phyloP scores from a whole-genome alignment of 2,888 invertebrate genomes.

The Poecilobothrus nobilitatus region DNA sequence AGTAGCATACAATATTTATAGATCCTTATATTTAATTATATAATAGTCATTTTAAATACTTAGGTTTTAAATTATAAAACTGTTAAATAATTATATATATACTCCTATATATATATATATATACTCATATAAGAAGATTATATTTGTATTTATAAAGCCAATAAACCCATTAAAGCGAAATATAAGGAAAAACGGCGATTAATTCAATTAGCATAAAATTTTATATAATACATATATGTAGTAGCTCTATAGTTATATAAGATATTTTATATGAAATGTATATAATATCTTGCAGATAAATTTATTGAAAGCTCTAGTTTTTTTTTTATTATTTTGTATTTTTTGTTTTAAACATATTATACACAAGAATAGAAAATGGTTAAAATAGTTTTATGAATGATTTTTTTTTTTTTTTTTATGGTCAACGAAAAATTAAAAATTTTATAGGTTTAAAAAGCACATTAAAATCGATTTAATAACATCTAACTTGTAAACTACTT shows the following conservation, averaged over 20 bases:
- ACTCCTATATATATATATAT: too few relatives aligned
- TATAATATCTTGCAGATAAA: background rate
- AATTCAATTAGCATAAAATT: background rate
- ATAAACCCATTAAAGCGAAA: background rate
- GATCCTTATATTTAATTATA: background rate
- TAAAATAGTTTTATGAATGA: too few relatives aligned
- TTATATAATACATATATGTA: background rate
- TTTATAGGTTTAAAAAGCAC: too few relatives aligned
- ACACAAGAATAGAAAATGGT: too few relatives aligned
- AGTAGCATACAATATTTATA: background rate
- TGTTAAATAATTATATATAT: too few relatives aligned
- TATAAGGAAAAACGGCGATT: background rate
- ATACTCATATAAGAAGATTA: background rate
- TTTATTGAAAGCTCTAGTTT: background rate
- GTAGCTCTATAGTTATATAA: background rate
- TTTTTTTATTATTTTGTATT: too few relatives aligned
- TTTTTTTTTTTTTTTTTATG: too few relatives aligned
- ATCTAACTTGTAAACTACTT: too few relatives aligned
- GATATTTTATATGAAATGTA: too few relatives aligned
- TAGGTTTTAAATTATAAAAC: background rate
- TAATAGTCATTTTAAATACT: background rate
- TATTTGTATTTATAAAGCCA: background rate
- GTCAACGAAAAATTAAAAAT: too few relatives aligned
- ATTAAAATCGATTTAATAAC: too few relatives aligned
- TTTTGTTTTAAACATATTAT: too few relatives aligned